A percentile compares a stretch with the other conserved stretches of the same genome.
Conservation (phyloP, 2,113 vertebrate species). For the Sinocyclocheilus maitianheensis region DNA sequence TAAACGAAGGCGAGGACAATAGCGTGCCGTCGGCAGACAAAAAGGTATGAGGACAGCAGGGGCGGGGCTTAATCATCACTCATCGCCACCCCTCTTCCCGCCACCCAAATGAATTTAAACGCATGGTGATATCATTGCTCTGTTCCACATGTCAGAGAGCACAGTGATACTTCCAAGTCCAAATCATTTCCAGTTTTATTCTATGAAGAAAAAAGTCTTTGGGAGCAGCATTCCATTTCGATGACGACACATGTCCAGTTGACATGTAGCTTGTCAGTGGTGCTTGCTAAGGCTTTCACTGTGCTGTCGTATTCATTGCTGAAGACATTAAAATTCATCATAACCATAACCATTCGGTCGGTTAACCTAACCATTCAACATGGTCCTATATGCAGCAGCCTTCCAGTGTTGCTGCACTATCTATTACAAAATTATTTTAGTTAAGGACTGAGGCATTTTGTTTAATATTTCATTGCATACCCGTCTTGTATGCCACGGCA, state of each 20-base stretch:
- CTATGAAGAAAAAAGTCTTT: neutral
- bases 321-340: constrained; percentile 61
- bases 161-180: constrained; percentile 35
- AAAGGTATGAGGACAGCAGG: constrained; percentile 75
- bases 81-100: constrained; percentile 56
- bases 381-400: constrained; percentile 11
- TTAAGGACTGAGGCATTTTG: constrained; percentile 63
- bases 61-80: constrained; percentile 69
- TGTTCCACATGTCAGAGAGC: constrained; percentile 63
- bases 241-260: neutral
- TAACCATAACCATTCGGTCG: constrained; percentile 50
- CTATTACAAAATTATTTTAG: constrained; percentile 25
- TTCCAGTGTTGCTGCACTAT: neutral
- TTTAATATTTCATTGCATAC: constrained; percentile 75
- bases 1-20: constrained; percentile 81
- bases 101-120: constrained; percentile 45
- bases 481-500: constrained; percentile 78
- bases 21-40: constrained; percentile 84
- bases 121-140: constrained; percentile 66
- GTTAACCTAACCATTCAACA: neutral
- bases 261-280: neutral
- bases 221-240: neutral
- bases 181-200: neutral
- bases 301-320: constrained; percentile 66
- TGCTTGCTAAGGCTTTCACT: constrained; percentile 61